Evolutionary conservation across 2,113 vertebrate species (phyloP), one percentile per base, ranked within the genome.

Genomic region (Cyanoramphus novaezelandiae): DNA sequence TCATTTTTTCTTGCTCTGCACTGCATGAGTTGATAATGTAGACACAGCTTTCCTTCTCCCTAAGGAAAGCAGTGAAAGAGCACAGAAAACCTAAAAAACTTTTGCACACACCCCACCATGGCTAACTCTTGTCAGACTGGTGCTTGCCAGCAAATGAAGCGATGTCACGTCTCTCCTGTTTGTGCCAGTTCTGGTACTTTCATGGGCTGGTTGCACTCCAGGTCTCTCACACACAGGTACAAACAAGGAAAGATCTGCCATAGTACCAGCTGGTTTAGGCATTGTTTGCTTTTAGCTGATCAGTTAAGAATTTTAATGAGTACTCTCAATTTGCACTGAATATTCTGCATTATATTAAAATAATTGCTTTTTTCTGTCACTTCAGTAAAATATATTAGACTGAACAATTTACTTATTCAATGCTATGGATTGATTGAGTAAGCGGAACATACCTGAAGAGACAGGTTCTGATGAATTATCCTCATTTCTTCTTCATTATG

Each of bases 101-200:
- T 65, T 13, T 63, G 39, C 16, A 21, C 17, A 16, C 13, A 17
- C 8, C 29, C 47, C 24, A 20, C 11, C 17, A 14, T 0, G 0
- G 8, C 28, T 35, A 60, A 13, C 28, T 16, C n/a, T 28, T 3
- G 0, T 41, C 35, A 17, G 4, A 13, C 2, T 17, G 10, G 27
- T 43, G 47, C 49, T 57, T 80, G 33, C 21, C 52, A 43, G 43
- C 39, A 27, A 69, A 33, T 17, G 21, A 27, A 67, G 15, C 13
- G 46, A 53, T 28, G 6, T 35, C 25, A 21, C 1, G 2, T 13
- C 37, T 78, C 25, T 41, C n/a, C 50, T 57, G 50, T 59, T 29
- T 33, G 0, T n/a, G 28, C 35, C 35, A 28, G 7, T 28, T 76
- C 70, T 37, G 7, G 17, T 0, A 1, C 31, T 81, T 47, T 63